phyloP scores from a whole-genome alignment of 2,113 vertebrate species.

The Petromus typicus region DNA sequence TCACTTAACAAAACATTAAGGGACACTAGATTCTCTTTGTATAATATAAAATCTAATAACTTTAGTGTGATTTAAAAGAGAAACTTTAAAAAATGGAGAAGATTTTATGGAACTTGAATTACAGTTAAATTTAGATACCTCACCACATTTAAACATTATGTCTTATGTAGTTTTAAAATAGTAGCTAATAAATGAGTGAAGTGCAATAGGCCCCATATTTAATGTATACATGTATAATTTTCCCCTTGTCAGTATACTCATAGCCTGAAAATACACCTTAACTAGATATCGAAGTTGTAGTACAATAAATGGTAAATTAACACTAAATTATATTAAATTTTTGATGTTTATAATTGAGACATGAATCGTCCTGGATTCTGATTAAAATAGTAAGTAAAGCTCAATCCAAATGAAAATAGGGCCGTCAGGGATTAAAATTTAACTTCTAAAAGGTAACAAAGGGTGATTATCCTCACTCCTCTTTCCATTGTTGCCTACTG shows the following conservation, averaged over 20 bases:
- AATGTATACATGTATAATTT: not conserved
- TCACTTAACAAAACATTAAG: not conserved
- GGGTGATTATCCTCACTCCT: not conserved
- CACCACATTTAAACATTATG: not conserved
- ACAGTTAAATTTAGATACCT: not conserved
- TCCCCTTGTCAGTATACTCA: not conserved
- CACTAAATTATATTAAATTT: not conserved
- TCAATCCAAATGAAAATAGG: not conserved
- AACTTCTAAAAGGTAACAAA: not conserved
- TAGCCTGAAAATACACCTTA: not conserved
- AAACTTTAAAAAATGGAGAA: not conserved
- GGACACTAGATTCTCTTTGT: not conserved
- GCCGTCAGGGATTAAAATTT: not conserved
- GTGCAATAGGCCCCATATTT: not conserved
- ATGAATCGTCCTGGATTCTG: not conserved
- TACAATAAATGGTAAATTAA: not conserved
- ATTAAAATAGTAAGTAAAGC: not conserved
- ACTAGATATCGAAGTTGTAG: not conserved
- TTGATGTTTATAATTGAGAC: not conserved
- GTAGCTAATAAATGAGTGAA: not conserved
- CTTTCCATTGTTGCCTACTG: not conserved
- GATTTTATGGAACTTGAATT: not conserved
- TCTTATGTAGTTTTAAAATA: not conserved
- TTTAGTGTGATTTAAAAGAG: not conserved
- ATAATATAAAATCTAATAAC: not conserved